Base-by-base conservation (phyloP, 2,888 invertebrate species). In the Tinea trinotella region DNA sequence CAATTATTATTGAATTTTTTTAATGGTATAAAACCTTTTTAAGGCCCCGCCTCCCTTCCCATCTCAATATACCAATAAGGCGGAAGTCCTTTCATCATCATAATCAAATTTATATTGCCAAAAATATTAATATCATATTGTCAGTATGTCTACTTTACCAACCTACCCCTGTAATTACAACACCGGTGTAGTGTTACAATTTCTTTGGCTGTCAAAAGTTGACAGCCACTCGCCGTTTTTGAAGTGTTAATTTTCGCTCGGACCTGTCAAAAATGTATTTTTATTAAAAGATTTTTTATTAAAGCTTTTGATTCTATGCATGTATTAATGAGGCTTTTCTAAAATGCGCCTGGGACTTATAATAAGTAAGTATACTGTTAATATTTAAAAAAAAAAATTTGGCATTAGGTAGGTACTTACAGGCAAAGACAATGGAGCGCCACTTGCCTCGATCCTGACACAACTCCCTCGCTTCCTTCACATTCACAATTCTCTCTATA, bases 171-270 rank as follows among this genome's bases (percentile, higher is more conserved):
- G 40, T 40, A 40, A 40, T 40, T 40, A 40, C 40, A 40, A n/a
- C 13, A 40, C 40, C 40, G 40, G 13, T 40, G 15, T 35, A 36
- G 44, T 44, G 83, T 74, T 62, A 55, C 81, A 84, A 84, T 83
- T 69, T 74, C 57, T 59, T 77, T 78, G 73, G 5, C 53, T 56
- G 52, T 46, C 52, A 64, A 53, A 64, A 59, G 59, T 67, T 73
- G 76, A 75, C 78, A 68, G 74, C 65, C 65, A 66, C 52, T 66
- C 65, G 58, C 56, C 60, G 62, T 59, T 62, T 61, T 65, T 60
- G 65, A 73, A 71, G 65, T 81, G 76, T 80, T 74, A 70, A 76
- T 77, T 71, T 53, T 64, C 64, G 64, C 60, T 56, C 57, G 20
- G 63, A 55, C 57, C 72, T 74, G 74, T 80, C 78, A 77, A 62